A percentile compares a stretch with the other conserved stretches of the same genome.
Evolutionary conservation across 2,113 vertebrate genomes (phyloP).

Genomic region (Hiodon alosoides): DNA sequence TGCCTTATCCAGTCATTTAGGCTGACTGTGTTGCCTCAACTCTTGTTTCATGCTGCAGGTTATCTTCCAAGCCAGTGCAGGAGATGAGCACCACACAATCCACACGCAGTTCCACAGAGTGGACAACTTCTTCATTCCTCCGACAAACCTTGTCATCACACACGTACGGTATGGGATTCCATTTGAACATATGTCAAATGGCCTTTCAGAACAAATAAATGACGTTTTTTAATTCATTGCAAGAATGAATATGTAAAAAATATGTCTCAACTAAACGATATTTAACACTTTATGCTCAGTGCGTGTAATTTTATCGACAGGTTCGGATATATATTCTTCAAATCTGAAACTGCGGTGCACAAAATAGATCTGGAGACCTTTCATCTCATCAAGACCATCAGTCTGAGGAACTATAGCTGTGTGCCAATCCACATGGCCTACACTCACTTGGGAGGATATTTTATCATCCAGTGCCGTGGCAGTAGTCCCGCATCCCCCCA

Average conservation of each 20-base stretch:
- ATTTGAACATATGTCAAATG: neutral
- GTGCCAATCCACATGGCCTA: constrained; percentile 79
- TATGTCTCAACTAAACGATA: too few relatives aligned
- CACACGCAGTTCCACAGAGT: constrained; percentile 75
- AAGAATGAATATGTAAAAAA: too few relatives aligned
- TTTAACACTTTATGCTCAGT: too few relatives aligned
- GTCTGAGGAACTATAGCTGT: constrained; percentile 70
- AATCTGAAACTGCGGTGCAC: constrained; percentile 66
- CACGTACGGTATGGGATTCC: constrained; percentile 78
- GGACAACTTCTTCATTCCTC: constrained; percentile 86
- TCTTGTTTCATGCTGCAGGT: constrained; percentile 61
- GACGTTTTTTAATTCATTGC: too few relatives aligned
- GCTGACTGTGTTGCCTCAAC: constrained; percentile 11
- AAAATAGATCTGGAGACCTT: constrained; percentile 94
- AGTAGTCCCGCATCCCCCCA: constrained; percentile 43
- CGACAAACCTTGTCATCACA: constrained; percentile 94
- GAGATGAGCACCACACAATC: constrained; percentile 70
- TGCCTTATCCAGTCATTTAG: too few relatives aligned
- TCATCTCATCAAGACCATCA: constrained; percentile 77
- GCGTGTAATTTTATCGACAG: constrained; percentile 48
- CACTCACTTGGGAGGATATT: constrained; percentile 85
- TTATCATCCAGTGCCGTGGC: constrained; percentile 74
- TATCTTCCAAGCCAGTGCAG: constrained; percentile 78
- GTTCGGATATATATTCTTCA: constrained; percentile 90
- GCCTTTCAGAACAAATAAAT: too few relatives aligned